Evolutionary conservation across 2,113 vertebrate species (phyloP), one percentile per base, ranked within the genome.

Genomic region (Actenoides lindsayi): DNA sequence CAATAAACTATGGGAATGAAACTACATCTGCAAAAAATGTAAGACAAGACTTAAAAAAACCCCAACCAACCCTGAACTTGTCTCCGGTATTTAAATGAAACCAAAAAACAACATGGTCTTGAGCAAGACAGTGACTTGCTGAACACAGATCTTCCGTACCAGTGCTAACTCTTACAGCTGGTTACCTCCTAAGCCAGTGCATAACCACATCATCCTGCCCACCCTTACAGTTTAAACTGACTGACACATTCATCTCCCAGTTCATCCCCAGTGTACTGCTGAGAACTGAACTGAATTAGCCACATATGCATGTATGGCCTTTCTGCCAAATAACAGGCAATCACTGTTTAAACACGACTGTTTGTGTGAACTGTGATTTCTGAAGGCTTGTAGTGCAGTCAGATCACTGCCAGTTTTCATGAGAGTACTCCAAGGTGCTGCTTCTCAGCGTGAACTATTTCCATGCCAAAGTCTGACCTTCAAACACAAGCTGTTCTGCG

Each of bases 401-500:
- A 91, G 77, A 92, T 83, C 85, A 74, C 76, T 88, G 92, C 85
- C 79, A 93, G 76, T 71, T 96, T 93, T 81, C 83, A 89, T 78
- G 41, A 78, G 48, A 88, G 37, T 70, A 70, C 1, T 60, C 85
- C 59, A 81, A 88, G 85, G 90, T 92, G 77, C 64, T 81, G 60
- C 71, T 87, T 92, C 88, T 93, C 87, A 91, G 85, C 0, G 0
- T 93, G 93, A 94, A 90, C 94, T 89, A 92, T 48, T 95, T 65
- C 86, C 86, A 89, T 62, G 65, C 79, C 89, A 64, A 90, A 94
- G 57, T n/a, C 65, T 89, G 90, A 95, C 90, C 94, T 94, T 93
- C 86, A 95, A 95, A 94, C 60, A 75, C 94, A 96, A 95, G 92
- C 93, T 96, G 92, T 89, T 96, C 67, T 64, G 46, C 44, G 94